A percentile compares a stretch with the other conserved stretches of the same genome.
Conservation (phyloP, 2,797 vertebrate species). For the Paguma larvata region DNA sequence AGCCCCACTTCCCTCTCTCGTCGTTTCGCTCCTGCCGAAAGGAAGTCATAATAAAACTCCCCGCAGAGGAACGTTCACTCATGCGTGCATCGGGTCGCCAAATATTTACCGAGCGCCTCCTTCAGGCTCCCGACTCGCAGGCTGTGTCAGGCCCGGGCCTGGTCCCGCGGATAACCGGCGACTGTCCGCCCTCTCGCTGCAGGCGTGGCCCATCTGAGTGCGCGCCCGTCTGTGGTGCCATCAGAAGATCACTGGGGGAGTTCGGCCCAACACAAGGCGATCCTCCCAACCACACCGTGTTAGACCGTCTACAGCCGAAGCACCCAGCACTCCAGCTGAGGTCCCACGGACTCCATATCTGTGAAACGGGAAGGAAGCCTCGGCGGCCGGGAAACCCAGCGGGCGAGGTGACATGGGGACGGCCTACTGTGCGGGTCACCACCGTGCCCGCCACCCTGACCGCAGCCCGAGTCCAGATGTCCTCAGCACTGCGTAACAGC, state of each 20-base stretch:
- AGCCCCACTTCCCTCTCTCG: too few relatives aligned
- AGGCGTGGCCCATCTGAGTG: rapidly evolving
- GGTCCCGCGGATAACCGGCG: too few relatives aligned
- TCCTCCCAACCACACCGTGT: background rate
- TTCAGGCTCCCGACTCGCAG: rapidly evolving
- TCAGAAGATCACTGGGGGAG: background rate
- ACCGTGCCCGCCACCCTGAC: rapidly evolving
- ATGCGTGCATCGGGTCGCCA: rapidly evolving
- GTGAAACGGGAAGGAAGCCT: background rate
- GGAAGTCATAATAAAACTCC: background rate
- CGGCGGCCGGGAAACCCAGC: background rate
- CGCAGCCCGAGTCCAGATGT: too few relatives aligned
- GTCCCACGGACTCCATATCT: background rate
- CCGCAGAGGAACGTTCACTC: background rate
- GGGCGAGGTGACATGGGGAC: rapidly evolving
- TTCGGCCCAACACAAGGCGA: background rate
- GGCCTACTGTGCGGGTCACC: background rate
- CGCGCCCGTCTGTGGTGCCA: background rate
- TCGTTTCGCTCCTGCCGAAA: background rate
- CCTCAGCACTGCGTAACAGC: rapidly evolving
- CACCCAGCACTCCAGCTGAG: background rate
- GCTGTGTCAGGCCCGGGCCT: rapidly evolving
- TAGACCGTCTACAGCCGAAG: background rate
- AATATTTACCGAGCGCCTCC: background rate
- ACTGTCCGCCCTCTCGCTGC: background rate